Evolutionary conservation across 1,140 invertebrate species (phyloP), one percentile per base, ranked within the genome.

Genomic region (Homarus americanus): DNA sequence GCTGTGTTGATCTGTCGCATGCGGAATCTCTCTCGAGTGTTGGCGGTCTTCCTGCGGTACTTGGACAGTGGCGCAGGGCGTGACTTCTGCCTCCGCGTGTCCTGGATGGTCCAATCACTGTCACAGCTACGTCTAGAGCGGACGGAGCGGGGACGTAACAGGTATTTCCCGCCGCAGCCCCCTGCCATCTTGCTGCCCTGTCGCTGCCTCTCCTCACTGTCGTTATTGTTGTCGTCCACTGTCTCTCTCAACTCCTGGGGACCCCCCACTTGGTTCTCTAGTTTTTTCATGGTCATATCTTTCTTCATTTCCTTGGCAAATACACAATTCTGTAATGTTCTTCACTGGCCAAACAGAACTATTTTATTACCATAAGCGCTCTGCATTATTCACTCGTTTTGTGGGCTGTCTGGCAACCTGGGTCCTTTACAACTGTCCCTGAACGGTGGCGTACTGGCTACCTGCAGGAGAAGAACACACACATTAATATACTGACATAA

Each of bases 1-100:
- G 85, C 85, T 28, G 75, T 79, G 85, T 87, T 87, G 53, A 87
- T 87, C 75, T 87, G 85, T 32, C 85, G 72, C 85, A 87, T 87
- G 17, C 85, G 85, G 58, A 17, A 79, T n/a, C 85, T 58, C 36
- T 87, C 85, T 9, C 85, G 44, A 10, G 85, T 87, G 53, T 87
- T 87, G 58, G 85, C 85, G 5, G 85, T 87, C 58, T 87, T 87
- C 38, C 85, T 87, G 38, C 85, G 85, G 53, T 87, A 87, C 53
- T 87, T 87, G 24, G 85, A 87, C 17, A 87, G 85, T 4, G 85
- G 85, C 10, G 85, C 85, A 3, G 85, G 85, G 2, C 85, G 85
- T 15, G 85, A 87, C 40, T 87, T 87, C 24, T 78, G 85, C 49
- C 53, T 80, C 40, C 85, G 63, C 34, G 49, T 53, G 10, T 87